Conservation (phyloP, 1,140 invertebrate species). For the Ceratosolen solmsi region DNA sequence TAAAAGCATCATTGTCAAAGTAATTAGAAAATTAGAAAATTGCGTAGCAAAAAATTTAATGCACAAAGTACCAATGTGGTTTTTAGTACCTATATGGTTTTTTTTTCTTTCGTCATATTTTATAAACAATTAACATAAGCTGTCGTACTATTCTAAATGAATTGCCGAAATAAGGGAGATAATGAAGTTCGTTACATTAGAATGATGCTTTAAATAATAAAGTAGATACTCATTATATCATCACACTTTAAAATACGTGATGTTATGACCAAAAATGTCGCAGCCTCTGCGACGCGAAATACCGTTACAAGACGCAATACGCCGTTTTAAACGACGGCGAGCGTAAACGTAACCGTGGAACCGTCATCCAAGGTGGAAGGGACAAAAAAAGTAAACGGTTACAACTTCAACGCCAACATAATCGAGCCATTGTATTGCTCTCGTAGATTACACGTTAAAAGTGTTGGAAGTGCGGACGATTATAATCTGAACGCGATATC, state of each 20-base stretch:
- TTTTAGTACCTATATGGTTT: no score
- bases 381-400: constrained; percentile 21
- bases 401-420: background rate
- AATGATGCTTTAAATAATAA: no score
- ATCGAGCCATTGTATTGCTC: constrained; percentile 21
- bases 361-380: background rate
- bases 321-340: background rate
- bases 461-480: background rate
- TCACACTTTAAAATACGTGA: background rate
- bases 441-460: background rate
- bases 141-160: no score
- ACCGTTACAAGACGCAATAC: constrained; percentile 12
- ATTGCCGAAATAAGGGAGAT: no score
- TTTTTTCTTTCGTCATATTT: no score
- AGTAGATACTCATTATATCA: no score
- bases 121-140: no score
- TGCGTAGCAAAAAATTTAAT: no score
- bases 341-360: constrained; percentile 21
- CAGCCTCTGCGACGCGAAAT: background rate
- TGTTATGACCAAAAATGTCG: constrained; percentile 25
- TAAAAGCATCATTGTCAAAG: no score
- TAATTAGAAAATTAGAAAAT: no score
- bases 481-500: background rate
- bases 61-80: no score
- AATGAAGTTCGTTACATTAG: no score